Evolutionary conservation across 2,113 vertebrate genomes (phyloP).

Genomic region (Pollachius pollachius): DNA sequence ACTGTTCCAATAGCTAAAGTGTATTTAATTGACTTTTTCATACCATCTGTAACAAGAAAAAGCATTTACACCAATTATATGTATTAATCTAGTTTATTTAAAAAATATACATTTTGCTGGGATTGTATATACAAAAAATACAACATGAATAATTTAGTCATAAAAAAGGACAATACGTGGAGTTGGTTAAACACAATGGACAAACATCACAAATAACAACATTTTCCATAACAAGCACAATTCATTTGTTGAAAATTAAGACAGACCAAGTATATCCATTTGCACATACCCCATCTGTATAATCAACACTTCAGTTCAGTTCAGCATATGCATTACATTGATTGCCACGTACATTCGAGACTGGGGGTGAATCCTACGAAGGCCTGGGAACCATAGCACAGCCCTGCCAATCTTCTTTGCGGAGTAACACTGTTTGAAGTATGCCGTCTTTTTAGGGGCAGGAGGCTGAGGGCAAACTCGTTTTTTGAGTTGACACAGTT

Average conservation of each 20-base stretch:
- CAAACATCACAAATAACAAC: neutral
- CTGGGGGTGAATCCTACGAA: too few relatives aligned
- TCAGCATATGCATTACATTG: too few relatives aligned
- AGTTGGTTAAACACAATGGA: constrained; percentile 49
- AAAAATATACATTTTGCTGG: constrained; percentile 41
- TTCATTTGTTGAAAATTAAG: too few relatives aligned
- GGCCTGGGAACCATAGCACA: too few relatives aligned
- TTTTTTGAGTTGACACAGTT: neutral
- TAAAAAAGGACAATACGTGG: constrained; percentile 50
- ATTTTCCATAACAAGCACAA: neutral
- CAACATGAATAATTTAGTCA: constrained; percentile 66
- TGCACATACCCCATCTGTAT: neutral
- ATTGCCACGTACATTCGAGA: too few relatives aligned
- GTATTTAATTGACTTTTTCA: too few relatives aligned
- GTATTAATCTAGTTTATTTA: constrained; percentile 32
- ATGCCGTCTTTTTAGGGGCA: constrained; percentile 35
- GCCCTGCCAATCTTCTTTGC: neutral
- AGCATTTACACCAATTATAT: too few relatives aligned
- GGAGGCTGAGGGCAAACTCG: constrained; percentile 26
- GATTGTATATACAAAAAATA: constrained; percentile 46
- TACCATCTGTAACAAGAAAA: too few relatives aligned
- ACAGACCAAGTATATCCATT: too few relatives aligned
- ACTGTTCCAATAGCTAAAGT: too few relatives aligned
- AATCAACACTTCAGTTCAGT: constrained; percentile 15
- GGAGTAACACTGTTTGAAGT: constrained; percentile 44